Conservation (phyloP, 1,140 invertebrate species). For the Eumaeus atala region DNA sequence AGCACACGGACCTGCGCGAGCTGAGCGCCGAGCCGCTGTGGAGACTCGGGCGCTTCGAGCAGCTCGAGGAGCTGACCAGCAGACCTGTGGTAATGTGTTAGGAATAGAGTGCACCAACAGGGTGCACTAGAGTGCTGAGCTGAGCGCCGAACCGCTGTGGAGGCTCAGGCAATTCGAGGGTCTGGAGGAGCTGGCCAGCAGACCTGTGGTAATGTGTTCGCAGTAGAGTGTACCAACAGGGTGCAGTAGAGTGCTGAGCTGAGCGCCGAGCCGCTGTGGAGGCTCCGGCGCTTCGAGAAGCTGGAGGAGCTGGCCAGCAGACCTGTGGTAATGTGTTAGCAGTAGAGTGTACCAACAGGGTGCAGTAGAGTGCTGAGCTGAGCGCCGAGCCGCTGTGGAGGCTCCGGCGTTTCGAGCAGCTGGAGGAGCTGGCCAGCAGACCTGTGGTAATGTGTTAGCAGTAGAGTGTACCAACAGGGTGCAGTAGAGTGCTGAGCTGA, state of each 20-base stretch:
- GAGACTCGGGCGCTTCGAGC: conserved; percentile 88
- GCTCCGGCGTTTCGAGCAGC: conserved; percentile 85
- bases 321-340: conserved; percentile 72
- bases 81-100: conserved; percentile 59
- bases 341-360: no score
- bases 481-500: no score
- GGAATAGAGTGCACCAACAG: no score
- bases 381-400: conserved; percentile 92
- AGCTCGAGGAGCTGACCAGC: conserved; percentile 78
- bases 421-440: conserved; percentile 78
- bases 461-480: no score
- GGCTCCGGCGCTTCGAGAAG: conserved; percentile 86
- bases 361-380: no score
- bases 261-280: conserved; percentile 90
- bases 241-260: no score
- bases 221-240: no score
- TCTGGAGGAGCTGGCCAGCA: conserved; percentile 77
- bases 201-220: conserved; percentile 73
- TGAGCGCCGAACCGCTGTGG: conserved; percentile 91
- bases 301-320: conserved; percentile 78
- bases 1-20: conserved; percentile 75
- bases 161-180: conserved; percentile 87
- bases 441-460: conserved; percentile 51
- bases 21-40: conserved; percentile 90
- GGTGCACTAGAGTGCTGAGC: conserved; percentile 49